phyloP scores from a whole-genome alignment of 2,888 invertebrate genomes.

The Drosophila gaucha region DNA sequence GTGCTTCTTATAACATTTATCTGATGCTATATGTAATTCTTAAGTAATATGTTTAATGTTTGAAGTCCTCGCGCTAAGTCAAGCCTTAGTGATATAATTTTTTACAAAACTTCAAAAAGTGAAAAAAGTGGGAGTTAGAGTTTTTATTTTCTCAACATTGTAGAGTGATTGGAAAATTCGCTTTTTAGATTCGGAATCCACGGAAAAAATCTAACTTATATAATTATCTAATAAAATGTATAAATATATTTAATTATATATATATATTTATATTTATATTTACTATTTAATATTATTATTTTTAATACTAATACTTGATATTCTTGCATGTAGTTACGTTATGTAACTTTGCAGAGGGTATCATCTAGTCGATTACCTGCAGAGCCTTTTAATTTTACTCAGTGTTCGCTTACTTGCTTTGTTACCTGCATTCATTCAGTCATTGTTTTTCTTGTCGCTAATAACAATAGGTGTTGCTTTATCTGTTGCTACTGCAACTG shows the following conservation, averaged over 20 bases:
- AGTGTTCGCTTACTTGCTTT: slow-evolving; percentile 24
- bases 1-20: too few species aligned
- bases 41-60: too few species aligned
- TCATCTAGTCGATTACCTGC: not conserved
- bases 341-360: slow-evolving; percentile 12
- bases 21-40: too few species aligned
- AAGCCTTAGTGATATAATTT: too few species aligned
- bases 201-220: too few species aligned
- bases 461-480: slow-evolving; percentile 41
- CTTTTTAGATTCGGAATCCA: too few species aligned
- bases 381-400: not conserved
- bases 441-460: slow-evolving; percentile 21
- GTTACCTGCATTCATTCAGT: slow-evolving; percentile 65
- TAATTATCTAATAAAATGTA: not conserved
- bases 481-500: slow-evolving; percentile 2
- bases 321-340: too few species aligned
- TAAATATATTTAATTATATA: not conserved
- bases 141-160: too few species aligned
- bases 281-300: not conserved
- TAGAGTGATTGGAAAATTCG: too few species aligned
- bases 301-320: not conserved
- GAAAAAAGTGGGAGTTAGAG: too few species aligned
- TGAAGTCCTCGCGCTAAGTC: too few species aligned
- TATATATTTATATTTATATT: not conserved
- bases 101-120: too few species aligned